Base-by-base conservation (phyloP, 2,888 invertebrate species). In the Heterodera filipjevi region DNA sequence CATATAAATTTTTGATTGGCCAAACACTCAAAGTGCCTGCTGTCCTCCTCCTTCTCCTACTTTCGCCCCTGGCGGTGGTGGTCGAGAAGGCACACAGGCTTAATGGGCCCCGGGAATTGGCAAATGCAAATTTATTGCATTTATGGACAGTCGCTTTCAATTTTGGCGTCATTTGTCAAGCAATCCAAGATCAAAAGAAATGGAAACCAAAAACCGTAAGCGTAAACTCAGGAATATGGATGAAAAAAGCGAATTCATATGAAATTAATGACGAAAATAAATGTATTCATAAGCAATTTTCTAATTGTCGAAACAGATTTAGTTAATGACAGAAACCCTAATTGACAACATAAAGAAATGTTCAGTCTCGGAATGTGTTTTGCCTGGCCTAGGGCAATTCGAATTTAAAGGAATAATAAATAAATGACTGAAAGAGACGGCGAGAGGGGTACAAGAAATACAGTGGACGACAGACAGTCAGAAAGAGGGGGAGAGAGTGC, bases 1-100 rank as follows among this genome's bases (percentile, higher is more conserved):
- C 59, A 59, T 59, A 68, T 68, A 68, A 68, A 68, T 68, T 68
- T 68, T 68, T 68, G 68, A 68, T 68, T 68, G 68, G 68, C 68
- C 68, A 59, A 59, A 59, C 59, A 59, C 59, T 59, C 59, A 59
- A 59, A 59, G 27, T 27, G 27, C 8, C 59, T n/a, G n/a, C n/a
- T 8, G 59, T 59, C n/a, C 59, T 16, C 14, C 46, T 49, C 16
- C 49, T 49, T 19, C 16, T 49, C 22, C 59, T 5, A 22, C 19
- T 53, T 53, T 14, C 19, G n/a, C n/a, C n/a, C n/a, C n/a, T 53
- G 59, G 59, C 27, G n/a, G 5, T 27, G 8, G n/a, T 19, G 19
- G 14, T 14, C 19, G 59, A 59, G 10, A n/a, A 59, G 8, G 27
- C n/a, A 59, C 8, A 27, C 59, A n/a, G n/a, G n/a, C 27, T 19